Base-by-base conservation (phyloP, 2,113 vertebrate species). In the Cinclus cinclus region DNA sequence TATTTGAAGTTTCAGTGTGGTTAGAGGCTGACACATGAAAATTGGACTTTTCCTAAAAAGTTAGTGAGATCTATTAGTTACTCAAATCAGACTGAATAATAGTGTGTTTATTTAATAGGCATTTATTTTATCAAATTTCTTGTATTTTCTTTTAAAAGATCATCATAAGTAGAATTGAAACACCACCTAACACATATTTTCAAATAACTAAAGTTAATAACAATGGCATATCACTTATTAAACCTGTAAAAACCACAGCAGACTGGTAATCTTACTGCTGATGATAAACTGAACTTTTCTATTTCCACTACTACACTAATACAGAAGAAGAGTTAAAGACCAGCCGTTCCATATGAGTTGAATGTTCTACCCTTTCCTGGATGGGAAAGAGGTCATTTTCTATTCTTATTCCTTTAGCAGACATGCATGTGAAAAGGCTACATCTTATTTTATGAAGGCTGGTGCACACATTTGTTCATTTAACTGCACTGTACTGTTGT, bases 331-430 rank as follows among this genome's bases (percentile, higher is more conserved):
- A 80, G 28, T 60, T 84, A 74, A 94, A 79, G 56, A 55, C 50
- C 83, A 95, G 70, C 17, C 23, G 2, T 8, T 75, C 81, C 73
- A 6, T 68, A 64, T 44, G 41, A 20, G 19, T 77, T 79, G 44
- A 87, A 87, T 89, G 62, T 71, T 94, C 47, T 85, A 60, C 55
- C 28, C 65, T 69, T 90, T 93, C 27, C 67, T 3, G 15, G 23
- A 56, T 44, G 79, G 83, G 63, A 82, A 95, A 91, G 63, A 31
- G 27, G 20, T 69, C 94, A 63, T 93, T 94, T 92, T 93, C 80
- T 92, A 21, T 70, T 83, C 60, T 83, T 94, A 92, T 79, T 78
- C 44, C 41, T 96, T 96, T 96, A 96, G 44, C 89, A 96, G 96
- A 85, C 77, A n/a, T 67, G 46, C 58, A 65, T 81, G 69, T 85